phyloP scores from a whole-genome alignment of 2,888 invertebrate genomes.

The Xanthorhoe designata region DNA sequence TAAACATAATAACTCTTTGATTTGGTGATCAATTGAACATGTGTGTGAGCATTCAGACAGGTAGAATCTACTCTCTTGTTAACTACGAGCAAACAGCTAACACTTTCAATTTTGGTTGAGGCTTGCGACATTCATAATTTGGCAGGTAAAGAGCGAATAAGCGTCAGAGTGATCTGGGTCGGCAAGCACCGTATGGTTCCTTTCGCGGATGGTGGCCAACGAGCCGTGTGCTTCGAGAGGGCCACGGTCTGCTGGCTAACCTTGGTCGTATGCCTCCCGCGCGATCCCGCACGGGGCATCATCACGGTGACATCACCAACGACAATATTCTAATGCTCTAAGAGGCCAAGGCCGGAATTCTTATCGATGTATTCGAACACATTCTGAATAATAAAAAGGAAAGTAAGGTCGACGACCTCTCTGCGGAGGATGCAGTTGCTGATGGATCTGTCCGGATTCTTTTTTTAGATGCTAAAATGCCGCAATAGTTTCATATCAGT shows the following conservation, averaged over 20 bases:
- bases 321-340: conserved; percentile 57
- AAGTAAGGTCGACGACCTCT: conserved; percentile 75
- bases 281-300: conserved; percentile 58
- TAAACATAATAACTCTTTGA: neutral
- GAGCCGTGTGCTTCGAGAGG: conserved; percentile 73
- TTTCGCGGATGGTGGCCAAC: conserved; percentile 72
- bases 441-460: conserved; percentile 69
- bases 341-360: conserved; percentile 71
- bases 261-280: conserved; percentile 76
- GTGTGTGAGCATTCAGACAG: conserved; percentile 5
- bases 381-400: conserved; percentile 74
- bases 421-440: conserved; percentile 61
- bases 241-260: conserved; percentile 79
- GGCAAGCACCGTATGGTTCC: conserved; percentile 65
- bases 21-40: neutral
- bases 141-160: conserved; percentile 67
- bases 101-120: conserved; percentile 58
- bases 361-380: conserved; percentile 63
- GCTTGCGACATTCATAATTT: conserved; percentile 58
- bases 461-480: conserved; percentile 70
- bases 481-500: conserved; percentile 56
- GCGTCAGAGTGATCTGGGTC: conserved; percentile 69
- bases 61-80: conserved; percentile 8
- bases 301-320: conserved; percentile 75
- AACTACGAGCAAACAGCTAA: conserved; percentile 54